Base-by-base conservation (phyloP, 2,113 vertebrate genomes). In the Glaucidium brasilianum region DNA sequence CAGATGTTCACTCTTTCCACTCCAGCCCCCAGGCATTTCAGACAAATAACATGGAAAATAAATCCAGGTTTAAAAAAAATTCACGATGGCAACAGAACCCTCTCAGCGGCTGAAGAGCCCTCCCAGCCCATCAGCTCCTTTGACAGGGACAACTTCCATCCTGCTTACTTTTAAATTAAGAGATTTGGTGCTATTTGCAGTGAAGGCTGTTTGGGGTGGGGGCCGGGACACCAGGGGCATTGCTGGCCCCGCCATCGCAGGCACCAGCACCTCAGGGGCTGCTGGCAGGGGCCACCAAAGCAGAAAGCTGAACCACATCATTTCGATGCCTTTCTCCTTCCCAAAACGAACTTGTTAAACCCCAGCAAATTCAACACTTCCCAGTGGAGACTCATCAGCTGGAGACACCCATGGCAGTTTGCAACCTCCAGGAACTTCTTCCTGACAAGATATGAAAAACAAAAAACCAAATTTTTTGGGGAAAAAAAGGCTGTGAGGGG, bases 251-350 rank as follows among this genome's bases (percentile, higher is more conserved):
- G 5, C n/a, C 62, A 35, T 49, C 10, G 0, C 10, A 6, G 35
- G 15, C 3, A 1, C 64, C 0, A 1, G 34, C 22, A 9, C 15
- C 9, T 11, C 1, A 1, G 64, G 66, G 27, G 50, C 43, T 73
- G 43, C 45, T 2, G 4, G 34, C 52, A 59, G 47, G 16, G 55
- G 27, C 12, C 30, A 29, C 32, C n/a, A 14, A 20, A 76, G 37
- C 72, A 35, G 30, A 69, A 63, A 82, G 6, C 27, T 29, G 58
- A 59, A 53, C 13, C 4, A 1, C 43, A 39, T 41, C 7, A 0
- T 41, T 66, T 78, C 1, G 0, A 6, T 29, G 53, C n/a, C 45
- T 72, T 77, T 72, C 29, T 58, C 20, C 71, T 66, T 53, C 45
- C 52, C 58, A 10, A 35, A 69, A 34, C 0, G 4, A 30, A 26